phyloP scores from a whole-genome alignment of 2,888 invertebrate species.

The Leucoptera coffeella region DNA sequence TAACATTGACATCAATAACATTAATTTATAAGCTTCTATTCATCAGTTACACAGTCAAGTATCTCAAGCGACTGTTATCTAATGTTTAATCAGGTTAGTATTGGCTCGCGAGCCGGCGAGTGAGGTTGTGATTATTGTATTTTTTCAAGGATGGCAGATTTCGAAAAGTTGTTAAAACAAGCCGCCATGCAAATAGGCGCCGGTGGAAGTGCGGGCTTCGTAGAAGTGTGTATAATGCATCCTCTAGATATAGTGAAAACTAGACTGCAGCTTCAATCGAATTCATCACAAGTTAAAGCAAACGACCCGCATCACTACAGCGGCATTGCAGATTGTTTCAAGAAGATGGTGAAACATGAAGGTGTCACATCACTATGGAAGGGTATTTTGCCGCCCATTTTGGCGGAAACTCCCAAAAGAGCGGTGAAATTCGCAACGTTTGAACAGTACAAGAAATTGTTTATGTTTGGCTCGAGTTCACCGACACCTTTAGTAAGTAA shows the following conservation, averaged over 20 bases:
- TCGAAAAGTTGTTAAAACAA: conserved; percentile 53
- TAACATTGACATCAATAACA: too few species aligned
- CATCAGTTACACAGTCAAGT: too few species aligned
- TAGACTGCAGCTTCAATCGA: conserved; percentile 46
- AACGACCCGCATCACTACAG: conserved; percentile 59
- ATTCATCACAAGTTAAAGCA: conserved; percentile 11
- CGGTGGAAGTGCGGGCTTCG: conserved; percentile 88
- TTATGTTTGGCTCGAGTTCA: conserved; percentile 68
- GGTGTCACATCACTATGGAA: conserved; percentile 85
- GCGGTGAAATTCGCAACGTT: conserved; percentile 93
- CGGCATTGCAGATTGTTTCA: conserved; percentile 82
- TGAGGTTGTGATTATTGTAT: too few species aligned
- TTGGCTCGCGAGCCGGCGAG: too few species aligned
- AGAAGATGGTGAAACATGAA: conserved; percentile 82
- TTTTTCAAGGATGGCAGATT: conserved; percentile 22
- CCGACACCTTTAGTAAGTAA: conserved; percentile 76
- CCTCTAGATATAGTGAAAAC: conserved; percentile 93
- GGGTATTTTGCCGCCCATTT: conserved; percentile 87
- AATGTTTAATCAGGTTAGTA: too few species aligned
- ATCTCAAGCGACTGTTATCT: too few species aligned
- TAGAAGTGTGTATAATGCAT: conserved; percentile 95
- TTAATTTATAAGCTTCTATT: too few species aligned
- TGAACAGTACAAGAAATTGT: conserved; percentile 85
- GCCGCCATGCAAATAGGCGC: conserved; percentile 78
- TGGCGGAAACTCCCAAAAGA: conserved; percentile 92